Evolutionary conservation across 1,140 invertebrate species (phyloP), one percentile per base, ranked within the genome.

Genomic region (Lamellibrachia luymesi): DNA sequence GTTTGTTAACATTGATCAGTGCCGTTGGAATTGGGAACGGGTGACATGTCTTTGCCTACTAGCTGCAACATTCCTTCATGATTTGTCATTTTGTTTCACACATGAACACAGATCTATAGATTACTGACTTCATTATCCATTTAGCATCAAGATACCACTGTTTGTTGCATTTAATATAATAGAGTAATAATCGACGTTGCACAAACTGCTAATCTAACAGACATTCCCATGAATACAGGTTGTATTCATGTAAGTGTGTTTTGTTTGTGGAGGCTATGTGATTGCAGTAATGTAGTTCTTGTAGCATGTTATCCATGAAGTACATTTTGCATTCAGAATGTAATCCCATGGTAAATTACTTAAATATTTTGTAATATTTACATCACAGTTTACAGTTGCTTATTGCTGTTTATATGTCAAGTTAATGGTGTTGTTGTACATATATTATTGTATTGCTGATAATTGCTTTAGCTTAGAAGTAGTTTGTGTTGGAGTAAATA

Each of bases 321-420:
- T 38, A 38, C n/a, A 38, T 38, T 80, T 80, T 80, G 64, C 64
- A 80, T 80, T 80, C 64, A 80, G 4, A 80, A 6, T 80, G 64
- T 80, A 10, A 17, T 80, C 64, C 64, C 13, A 22, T 80, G 64
- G 52, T 56, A 6, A 56, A 56, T 56, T 56, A 56, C 64, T 80
- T 80, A 80, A 22, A 80, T 80, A 80, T 80, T 80, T 80, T 80
- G 64, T 80, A 80, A 80, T 80, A 80, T 80, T 80, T 80, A 80
- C 64, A 80, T 80, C 8, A 22, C 64, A 17, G 13, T 80, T 80
- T 80, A 22, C 64, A 80, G 17, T 10, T 80, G 64, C 64, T 80
- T 80, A 17, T 80, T 22, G 64, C 64, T 10, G 64, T 80, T 80
- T 80, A 80, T 80, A 10, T 80, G 64, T 17, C 17, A 80, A 80